A percentile compares a stretch with the other conserved stretches of the same genome.
Evolutionary conservation across 2,888 invertebrate species (phyloP).

Genomic region (Drosophila anomelani): DNA sequence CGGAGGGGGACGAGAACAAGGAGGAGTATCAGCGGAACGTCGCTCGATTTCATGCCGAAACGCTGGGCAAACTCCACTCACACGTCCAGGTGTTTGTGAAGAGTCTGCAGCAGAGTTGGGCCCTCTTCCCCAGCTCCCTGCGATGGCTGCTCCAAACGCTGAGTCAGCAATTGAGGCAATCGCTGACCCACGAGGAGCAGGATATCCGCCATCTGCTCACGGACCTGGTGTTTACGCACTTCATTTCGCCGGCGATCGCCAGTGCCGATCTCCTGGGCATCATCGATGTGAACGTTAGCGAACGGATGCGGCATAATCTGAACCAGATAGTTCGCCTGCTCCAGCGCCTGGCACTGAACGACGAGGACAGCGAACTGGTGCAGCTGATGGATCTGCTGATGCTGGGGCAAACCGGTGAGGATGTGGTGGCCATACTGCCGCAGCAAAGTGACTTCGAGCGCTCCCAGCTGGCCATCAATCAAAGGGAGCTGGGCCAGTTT

Average conservation of each 20-base stretch:
- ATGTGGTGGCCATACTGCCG: slow-evolving; percentile 84
- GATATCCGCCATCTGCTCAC: slow-evolving; percentile 90
- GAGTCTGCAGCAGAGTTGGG: slow-evolving; percentile 93
- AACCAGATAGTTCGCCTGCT: slow-evolving; percentile 96
- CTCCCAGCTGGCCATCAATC: slow-evolving; percentile 89
- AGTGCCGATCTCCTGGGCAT: slow-evolving; percentile 98
- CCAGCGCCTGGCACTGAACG: slow-evolving; percentile 94
- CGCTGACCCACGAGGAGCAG: slow-evolving; percentile 81
- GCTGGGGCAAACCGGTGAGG: slow-evolving; percentile 84
- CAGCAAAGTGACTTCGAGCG: slow-evolving; percentile 87
- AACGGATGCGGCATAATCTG: slow-evolving; percentile 94
- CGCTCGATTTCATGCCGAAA: slow-evolving; percentile 91
- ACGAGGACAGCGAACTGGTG: slow-evolving; percentile 90
- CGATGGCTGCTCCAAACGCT: slow-evolving; percentile 96
- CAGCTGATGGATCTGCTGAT: slow-evolving; percentile 90
- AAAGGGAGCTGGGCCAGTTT: slow-evolving; percentile 88
- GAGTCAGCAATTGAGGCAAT: slow-evolving; percentile 88
- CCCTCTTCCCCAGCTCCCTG: slow-evolving; percentile 95
- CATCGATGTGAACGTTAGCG: slow-evolving; percentile 95
- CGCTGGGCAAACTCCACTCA: slow-evolving; percentile 91
- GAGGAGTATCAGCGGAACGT: slow-evolving; percentile 90
- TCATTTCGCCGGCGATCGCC: slow-evolving; percentile 98
- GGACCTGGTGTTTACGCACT: slow-evolving; percentile 96
- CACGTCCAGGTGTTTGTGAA: slow-evolving; percentile 92
- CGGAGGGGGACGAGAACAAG: slow-evolving; percentile 91